Percentiles rank a stretch among this genome's conserved stretches.
Conservation (phyloP, 2,797 vertebrate species). For the Bucorvus abyssinicus region DNA sequence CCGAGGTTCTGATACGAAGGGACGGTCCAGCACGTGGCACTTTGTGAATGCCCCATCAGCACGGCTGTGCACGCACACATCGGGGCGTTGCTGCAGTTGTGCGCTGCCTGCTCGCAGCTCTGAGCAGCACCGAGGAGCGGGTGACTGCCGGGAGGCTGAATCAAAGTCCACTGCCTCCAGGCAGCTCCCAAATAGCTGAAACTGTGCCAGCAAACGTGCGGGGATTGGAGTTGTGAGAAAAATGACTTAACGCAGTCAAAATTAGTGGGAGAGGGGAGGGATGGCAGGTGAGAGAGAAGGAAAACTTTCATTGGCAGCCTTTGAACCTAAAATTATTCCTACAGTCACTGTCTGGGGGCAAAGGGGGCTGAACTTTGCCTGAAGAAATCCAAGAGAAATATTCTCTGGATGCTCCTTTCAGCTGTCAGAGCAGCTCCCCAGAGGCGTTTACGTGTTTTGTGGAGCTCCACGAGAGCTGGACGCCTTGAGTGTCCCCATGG, state of each 20-base stretch:
- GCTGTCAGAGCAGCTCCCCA: neutral
- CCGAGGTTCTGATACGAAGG: neutral
- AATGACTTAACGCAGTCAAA: neutral
- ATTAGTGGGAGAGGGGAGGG: neutral
- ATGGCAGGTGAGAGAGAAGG: neutral
- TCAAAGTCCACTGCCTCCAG: neutral
- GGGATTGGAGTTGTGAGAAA: neutral
- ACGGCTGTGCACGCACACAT: fast-evolving
- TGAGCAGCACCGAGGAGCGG: fast-evolving
- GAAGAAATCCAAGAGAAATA: neutral
- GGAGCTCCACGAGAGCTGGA: neutral
- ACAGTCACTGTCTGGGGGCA: neutral
- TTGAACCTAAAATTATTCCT: neutral
- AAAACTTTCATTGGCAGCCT: neutral
- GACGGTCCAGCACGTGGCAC: neutral
- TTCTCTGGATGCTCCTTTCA: neutral
- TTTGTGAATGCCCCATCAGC: neutral
- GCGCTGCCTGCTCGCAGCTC: neutral
- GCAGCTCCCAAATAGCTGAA: neutral
- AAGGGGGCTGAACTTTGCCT: neutral
- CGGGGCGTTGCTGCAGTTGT: no score
- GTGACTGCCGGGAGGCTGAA: neutral
- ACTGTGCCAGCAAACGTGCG: neutral
- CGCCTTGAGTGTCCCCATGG: neutral
- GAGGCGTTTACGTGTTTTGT: neutral